phyloP scores from a whole-genome alignment of 2,797 vertebrate species.

The Delichon dasypus region DNA sequence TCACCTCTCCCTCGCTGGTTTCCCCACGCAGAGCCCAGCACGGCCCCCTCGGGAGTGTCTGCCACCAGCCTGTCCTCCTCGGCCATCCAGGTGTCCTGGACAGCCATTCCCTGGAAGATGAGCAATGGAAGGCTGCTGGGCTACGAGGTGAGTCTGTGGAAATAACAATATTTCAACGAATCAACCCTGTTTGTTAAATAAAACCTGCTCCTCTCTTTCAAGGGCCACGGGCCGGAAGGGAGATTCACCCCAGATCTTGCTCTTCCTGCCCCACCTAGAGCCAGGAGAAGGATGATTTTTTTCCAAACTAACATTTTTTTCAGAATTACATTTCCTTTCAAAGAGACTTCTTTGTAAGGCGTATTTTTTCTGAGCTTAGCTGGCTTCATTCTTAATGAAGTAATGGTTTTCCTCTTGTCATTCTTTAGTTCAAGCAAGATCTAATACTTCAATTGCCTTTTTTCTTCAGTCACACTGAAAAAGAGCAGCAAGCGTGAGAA shows the following conservation, averaged over 20 bases:
- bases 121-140: constrained; percentile 88
- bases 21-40: constrained; percentile 83
- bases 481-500: not conserved
- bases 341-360: not conserved
- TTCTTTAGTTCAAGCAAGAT: not conserved
- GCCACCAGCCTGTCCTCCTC: constrained; percentile 87
- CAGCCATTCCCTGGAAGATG: constrained; percentile 77
- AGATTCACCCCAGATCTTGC: no score
- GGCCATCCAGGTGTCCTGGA: constrained; percentile 89
- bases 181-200: rapidly evolving
- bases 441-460: not conserved
- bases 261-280: not conserved
- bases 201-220: not conserved
- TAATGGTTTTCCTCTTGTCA: not conserved
- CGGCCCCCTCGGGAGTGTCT: constrained; percentile 80
- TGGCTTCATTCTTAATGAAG: not conserved
- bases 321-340: not conserved
- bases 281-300: not conserved
- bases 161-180: not conserved
- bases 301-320: not conserved
- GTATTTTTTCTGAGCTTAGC: not conserved
- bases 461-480: not conserved
- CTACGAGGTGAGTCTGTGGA: constrained; percentile 84
- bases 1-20: not conserved
- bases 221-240: not conserved